Conservation (phyloP, 2,797 vertebrate species). For the Acrossocheilus wenchowensis region DNA sequence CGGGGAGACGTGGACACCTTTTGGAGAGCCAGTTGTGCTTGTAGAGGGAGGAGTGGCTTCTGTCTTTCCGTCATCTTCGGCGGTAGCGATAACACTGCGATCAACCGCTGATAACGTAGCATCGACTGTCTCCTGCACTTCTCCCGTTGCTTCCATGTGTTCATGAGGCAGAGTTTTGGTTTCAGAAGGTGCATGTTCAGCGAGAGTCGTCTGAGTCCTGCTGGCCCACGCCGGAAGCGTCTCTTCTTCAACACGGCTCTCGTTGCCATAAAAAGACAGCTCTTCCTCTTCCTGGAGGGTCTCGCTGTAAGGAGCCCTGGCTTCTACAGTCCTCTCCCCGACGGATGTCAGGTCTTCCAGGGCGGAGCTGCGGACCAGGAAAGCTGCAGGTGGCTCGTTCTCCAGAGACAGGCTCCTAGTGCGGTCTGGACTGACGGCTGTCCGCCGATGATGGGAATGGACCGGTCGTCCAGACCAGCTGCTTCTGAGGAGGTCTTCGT, state of each 20-base stretch:
- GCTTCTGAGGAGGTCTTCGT: conserved; percentile 50
- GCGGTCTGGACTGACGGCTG: conserved; percentile 73
- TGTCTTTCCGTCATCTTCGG: conserved; percentile 58
- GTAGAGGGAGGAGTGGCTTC: conserved; percentile 57
- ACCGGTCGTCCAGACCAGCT: conserved; percentile 35
- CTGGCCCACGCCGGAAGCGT: background rate
- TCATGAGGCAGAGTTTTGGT: background rate
- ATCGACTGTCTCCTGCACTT: background rate
- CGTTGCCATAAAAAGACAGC: conserved; percentile 25
- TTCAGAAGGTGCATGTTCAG: conserved; percentile 11
- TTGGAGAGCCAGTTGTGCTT: conserved; percentile 62
- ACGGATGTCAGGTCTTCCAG: conserved; percentile 77
- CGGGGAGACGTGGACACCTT: conserved; percentile 66
- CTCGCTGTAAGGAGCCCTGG: conserved; percentile 9
- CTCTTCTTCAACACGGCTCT: conserved; percentile 4
- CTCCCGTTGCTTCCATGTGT: background rate
- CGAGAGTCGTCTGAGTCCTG: background rate
- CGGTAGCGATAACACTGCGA: background rate
- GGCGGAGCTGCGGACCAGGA: conserved; percentile 71
- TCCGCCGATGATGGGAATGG: conserved; percentile 52
- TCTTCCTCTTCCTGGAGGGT: conserved; percentile 46
- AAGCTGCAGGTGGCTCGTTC: conserved; percentile 53
- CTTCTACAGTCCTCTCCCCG: conserved; percentile 55
- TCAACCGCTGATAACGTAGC: background rate
- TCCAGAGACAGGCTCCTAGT: conserved; percentile 65